Conservation (phyloP, 2,888 invertebrate species). For the Cheilosia grossa region DNA sequence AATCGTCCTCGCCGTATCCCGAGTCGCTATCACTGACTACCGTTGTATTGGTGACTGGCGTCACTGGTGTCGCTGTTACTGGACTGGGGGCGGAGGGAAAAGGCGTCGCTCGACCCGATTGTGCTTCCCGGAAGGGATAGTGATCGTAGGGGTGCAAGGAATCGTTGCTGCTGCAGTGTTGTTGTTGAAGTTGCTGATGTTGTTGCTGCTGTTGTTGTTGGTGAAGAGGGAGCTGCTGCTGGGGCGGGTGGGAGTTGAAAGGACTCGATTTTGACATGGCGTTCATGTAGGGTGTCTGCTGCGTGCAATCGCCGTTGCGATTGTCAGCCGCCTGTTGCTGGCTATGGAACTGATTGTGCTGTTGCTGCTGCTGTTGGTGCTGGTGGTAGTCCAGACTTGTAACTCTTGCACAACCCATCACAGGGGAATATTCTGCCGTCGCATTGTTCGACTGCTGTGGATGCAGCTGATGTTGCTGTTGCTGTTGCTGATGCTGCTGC, state of each 20-base stretch:
- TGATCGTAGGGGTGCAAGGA: slow-evolving; percentile 82
- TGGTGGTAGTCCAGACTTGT: slow-evolving; percentile 80
- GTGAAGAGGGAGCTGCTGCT: slow-evolving; percentile 78
- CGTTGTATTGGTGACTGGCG: slow-evolving; percentile 61
- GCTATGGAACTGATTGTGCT: slow-evolving; percentile 77
- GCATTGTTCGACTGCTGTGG: slow-evolving; percentile 71
- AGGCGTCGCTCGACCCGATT: slow-evolving; percentile 88
- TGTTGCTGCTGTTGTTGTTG: slow-evolving; percentile 79
- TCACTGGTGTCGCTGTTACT: slow-evolving; percentile 49
- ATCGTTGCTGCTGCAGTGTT: slow-evolving; percentile 62
- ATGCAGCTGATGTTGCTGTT: slow-evolving; percentile 77
- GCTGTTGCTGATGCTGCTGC: slow-evolving; percentile 77
- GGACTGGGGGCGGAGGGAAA: slow-evolving; percentile 84
- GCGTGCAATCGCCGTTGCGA: slow-evolving; percentile 67
- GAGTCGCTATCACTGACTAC: slow-evolving; percentile 86
- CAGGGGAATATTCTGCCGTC: slow-evolving; percentile 76
- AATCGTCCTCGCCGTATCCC: slow-evolving; percentile 90
- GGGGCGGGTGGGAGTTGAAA: slow-evolving; percentile 74
- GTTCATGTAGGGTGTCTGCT: slow-evolving; percentile 61
- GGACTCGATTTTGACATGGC: slow-evolving; percentile 61
- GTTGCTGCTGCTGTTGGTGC: slow-evolving; percentile 77
- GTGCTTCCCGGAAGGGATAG: slow-evolving; percentile 82
- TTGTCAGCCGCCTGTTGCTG: slow-evolving; percentile 75
- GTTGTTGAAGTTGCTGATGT: slow-evolving; percentile 69
- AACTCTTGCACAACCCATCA: slow-evolving; percentile 80